Percentiles rank a stretch among this genome's conserved stretches.
Conservation (phyloP, 2,888 invertebrate species). For the Pammene fasciana region DNA sequence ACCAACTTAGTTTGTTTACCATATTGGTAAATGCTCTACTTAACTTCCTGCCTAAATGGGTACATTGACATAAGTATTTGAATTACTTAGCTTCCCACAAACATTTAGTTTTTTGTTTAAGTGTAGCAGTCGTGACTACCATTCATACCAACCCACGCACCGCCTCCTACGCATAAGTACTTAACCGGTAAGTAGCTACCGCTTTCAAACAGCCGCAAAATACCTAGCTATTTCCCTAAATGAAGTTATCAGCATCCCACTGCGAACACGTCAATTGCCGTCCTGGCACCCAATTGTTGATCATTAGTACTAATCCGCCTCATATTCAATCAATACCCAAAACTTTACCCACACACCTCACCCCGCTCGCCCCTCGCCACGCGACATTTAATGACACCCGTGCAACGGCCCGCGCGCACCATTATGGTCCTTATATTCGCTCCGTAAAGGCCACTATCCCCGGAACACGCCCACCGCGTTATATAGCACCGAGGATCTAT, state of each 20-base stretch:
- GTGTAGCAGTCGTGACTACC: conserved; percentile 22
- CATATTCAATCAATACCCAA: conserved; percentile 84
- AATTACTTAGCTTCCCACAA: conserved; percentile 21
- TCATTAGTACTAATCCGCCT: conserved; percentile 82
- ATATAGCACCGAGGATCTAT: conserved; percentile 84
- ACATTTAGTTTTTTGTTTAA: conserved; percentile 20
- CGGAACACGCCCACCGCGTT: conserved; percentile 78
- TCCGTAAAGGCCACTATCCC: conserved; percentile 71
- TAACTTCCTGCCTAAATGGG: not conserved
- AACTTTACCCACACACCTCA: conserved; percentile 83
- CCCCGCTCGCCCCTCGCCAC: conserved; percentile 78
- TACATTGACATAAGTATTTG: conserved; percentile 8
- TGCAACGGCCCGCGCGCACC: conserved; percentile 68
- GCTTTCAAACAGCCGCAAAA: conserved; percentile 1
- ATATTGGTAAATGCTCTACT: not conserved
- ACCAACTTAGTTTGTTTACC: not conserved
- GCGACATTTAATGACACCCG: conserved; percentile 84
- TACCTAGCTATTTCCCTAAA: conserved; percentile 18
- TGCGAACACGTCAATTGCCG: conserved; percentile 52
- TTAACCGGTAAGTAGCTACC: conserved; percentile 1
- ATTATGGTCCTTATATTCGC: conserved; percentile 67
- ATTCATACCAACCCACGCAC: conserved; percentile 35
- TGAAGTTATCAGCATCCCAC: conserved; percentile 34
- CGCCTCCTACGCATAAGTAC: conserved; percentile 20
- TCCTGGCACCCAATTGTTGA: conserved; percentile 76